Base-by-base conservation (phyloP, 2,888 invertebrate genomes). In the Stenichneumon culpator region DNA sequence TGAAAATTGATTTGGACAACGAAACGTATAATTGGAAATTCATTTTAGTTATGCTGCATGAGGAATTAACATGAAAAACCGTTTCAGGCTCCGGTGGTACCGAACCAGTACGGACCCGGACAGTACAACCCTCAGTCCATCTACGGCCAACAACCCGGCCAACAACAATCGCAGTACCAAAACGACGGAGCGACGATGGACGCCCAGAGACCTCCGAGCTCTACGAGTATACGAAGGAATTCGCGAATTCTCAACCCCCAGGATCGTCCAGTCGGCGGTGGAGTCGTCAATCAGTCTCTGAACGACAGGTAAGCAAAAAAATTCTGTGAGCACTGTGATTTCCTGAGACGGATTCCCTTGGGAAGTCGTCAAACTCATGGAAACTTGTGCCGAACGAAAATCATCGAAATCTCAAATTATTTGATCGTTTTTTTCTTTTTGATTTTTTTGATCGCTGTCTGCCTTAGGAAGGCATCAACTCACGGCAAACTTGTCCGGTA, bases 171-270 rank as follows among this genome's bases (percentile, higher is more conserved):
- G 39, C 92, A 93, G 70, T 93, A 92, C 83, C 92, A 92, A 83
- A 82, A 90, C 7, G 92, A 92, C 70, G 89, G 88, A 22, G 87
- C 90, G 44, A 87, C 89, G 19, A 86, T 83, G 39, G 93, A 93
- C 68, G 81, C 88, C 39, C 92, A 92, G 81, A 90, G 91, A 85
- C 90, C 90, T 36, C 88, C 90, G 65, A 92, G 89, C 80, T 88
- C 90, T 73, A 91, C 92, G 89, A 94, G 90, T 90, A 92, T 93
- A 92, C 92, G 94, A 89, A 93, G 94, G 72, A 94, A 92, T 87
- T 94, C 94, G 83, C 90, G 93, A 83, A 84, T 93, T 54, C 89
- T 94, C 22, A 93, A 87, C 87, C 91, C 93, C 84, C 93, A 93
- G 85, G 94, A 94, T 86, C 92, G 93, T 89, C 93, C 94, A 19